Base-by-base conservation (phyloP, 2,888 invertebrate species). In the Pristionchus arcanus region DNA sequence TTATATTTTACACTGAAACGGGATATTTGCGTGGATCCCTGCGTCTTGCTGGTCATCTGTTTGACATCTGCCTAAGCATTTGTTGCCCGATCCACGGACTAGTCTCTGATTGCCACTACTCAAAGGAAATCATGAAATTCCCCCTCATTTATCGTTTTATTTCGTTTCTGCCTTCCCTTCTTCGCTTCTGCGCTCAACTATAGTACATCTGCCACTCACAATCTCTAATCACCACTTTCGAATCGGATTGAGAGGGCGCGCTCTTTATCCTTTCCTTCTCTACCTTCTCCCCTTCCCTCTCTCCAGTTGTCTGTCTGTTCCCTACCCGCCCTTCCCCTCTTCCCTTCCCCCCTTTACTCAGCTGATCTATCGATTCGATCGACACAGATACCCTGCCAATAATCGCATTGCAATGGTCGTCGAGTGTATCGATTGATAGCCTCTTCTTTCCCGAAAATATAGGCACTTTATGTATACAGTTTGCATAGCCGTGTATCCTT, bases 291-390 rank as follows among this genome's bases (percentile, higher is more conserved):
- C 37, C 21, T 21, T 37, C 16, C 1, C 74, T 42, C 49, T 49
- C 49, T 28, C n/a, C 28, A 53, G 81, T 53, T 81, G 81, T 81
- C 49, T 81, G 49, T 81, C 25, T 34, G 42, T 42, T 42, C 74
- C 37, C 53, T 53, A 1, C 81, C 42, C 42, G 3, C 42, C 42
- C 49, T n/a, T n/a, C 81, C 1, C 49, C 49, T n/a, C 81, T 49
- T 19, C 53, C 16, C 74, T 25, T 19, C 5, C 77, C 81, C 49
- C 49, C 15, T n/a, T 28, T 19, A 81, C 81, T 81, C 81, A 81
- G 81, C 81, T 81, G 81, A 81, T 81, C 81, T 49, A 81, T 81
- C 49, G 42, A 81, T 81, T 63, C 81, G 34, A 81, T 81, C 49
- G 81, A 15, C 19, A 25, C 25, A 63, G 63, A 55, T 63, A 53